These are phyloP conservation scores for Alloplasta piceator DNA, from an alignment of 2,888 invertebrate genomes.

Conservation along the genomic window DNA sequence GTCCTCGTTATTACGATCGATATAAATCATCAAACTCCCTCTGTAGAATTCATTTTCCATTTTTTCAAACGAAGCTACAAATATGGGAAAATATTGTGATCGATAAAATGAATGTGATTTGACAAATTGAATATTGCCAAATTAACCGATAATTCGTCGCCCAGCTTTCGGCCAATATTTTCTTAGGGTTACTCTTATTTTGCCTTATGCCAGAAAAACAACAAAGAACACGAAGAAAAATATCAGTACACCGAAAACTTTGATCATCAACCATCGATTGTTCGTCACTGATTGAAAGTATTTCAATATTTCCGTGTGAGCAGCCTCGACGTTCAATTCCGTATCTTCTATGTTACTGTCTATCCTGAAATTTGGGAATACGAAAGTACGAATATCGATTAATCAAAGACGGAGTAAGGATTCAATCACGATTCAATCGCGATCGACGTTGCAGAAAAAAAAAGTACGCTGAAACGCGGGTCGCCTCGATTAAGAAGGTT, in stretches of 20 bases:
- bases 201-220: slow-evolving; percentile 93
- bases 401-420: no score
- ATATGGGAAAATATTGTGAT: slow-evolving; percentile 49
- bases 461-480: no score
- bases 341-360: slow-evolving; percentile 98
- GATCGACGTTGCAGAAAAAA: no score
- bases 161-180: slow-evolving; percentile 2
- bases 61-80: slow-evolving; percentile 51
- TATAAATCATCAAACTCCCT: slow-evolving; percentile 25
- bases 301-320: slow-evolving; percentile 97
- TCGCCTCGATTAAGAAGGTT: no score
- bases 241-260: slow-evolving; percentile 98
- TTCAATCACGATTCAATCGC: no score
- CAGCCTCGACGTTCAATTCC: slow-evolving; percentile 98
- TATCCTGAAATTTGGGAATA: slow-evolving; percentile 86
- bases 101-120: slow-evolving; percentile 47
- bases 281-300: slow-evolving; percentile 98
- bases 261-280: slow-evolving; percentile 99
- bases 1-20: slow-evolving; percentile 36
- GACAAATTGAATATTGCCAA: slow-evolving; percentile 41
- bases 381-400: no score
- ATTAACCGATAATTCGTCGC: slow-evolving; percentile 27
- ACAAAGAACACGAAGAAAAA: slow-evolving; percentile 99
- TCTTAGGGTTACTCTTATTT: slow-evolving; percentile 9
- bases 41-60: not conserved